Percentiles rank a stretch among this genome's conserved stretches.
phyloP scores from a whole-genome alignment of 2,113 vertebrate genomes.

The Fulmarus glacialis region DNA sequence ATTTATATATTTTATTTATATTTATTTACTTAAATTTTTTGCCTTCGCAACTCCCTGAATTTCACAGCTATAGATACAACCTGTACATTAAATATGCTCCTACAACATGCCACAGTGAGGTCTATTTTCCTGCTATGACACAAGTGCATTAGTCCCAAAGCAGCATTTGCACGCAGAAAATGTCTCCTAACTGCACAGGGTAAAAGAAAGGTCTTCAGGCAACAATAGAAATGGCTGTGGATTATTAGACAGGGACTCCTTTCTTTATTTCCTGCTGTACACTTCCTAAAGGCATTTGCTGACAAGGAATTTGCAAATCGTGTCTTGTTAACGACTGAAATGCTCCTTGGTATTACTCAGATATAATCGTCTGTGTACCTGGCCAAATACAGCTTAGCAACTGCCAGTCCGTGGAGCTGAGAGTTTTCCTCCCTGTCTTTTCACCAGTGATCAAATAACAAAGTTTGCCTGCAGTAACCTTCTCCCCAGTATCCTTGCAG shows the following conservation, averaged over 20 bases:
- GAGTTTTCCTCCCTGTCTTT: background rate
- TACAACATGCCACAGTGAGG: background rate
- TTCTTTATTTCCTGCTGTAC: constrained; percentile 32
- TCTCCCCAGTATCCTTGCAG: constrained; percentile 19
- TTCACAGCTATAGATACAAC: background rate
- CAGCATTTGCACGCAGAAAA: constrained; percentile 67
- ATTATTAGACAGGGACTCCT: constrained; percentile 8
- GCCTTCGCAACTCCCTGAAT: background rate
- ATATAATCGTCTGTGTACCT: constrained; percentile 6
- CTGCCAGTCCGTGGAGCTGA: background rate
- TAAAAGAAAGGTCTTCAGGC: constrained; percentile 34
- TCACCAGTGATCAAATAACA: background rate
- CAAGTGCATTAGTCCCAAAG: constrained; percentile 54
- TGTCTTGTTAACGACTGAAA: background rate
- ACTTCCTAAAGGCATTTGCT: constrained; percentile 66
- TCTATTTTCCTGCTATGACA: constrained; percentile 19
- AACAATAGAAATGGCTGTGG: constrained; percentile 51
- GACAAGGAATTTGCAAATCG: constrained; percentile 64
- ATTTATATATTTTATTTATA: background rate
- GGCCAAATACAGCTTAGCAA: background rate
- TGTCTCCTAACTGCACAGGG: constrained; percentile 47
- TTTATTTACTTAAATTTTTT: background rate
- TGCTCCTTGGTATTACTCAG: background rate
- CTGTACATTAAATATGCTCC: background rate
- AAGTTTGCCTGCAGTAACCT: background rate